Conservation (phyloP, 2,113 vertebrate genomes). For the Pteronura brasiliensis region DNA sequence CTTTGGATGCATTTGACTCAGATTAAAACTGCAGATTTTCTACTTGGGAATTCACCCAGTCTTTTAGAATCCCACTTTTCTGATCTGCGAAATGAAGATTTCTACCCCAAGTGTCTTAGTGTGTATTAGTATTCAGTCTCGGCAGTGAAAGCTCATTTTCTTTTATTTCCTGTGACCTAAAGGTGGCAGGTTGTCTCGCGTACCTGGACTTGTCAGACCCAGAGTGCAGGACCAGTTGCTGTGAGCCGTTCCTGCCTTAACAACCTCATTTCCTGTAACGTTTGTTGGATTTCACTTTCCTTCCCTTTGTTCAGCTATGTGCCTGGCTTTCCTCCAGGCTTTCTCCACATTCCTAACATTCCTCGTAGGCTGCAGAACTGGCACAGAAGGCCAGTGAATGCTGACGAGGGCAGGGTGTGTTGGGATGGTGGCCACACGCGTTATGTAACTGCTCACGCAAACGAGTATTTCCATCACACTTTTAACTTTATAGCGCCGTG, state of each 20-base stretch:
- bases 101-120: not conserved
- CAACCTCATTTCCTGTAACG: not conserved
- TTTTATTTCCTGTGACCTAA: not conserved
- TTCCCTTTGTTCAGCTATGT: not conserved
- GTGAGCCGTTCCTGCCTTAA: not conserved
- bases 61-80: not conserved
- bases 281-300: conserved; percentile 6
- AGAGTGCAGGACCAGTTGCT: not conserved
- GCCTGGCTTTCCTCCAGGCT: conserved; percentile 47
- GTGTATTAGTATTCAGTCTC: not conserved
- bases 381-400: not conserved
- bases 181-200: not conserved
- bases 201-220: not conserved
- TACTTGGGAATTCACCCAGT: not conserved
- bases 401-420: not conserved
- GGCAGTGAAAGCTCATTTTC: not conserved
- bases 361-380: conserved; percentile 30
- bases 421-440: not conserved
- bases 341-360: conserved; percentile 56
- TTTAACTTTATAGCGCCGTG: no score
- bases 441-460: not conserved
- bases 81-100: not conserved
- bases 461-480: not conserved
- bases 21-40: not conserved
- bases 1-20: not conserved